Conservation (phyloP, 2,888 invertebrate species). For the Toxonevra muliebris region DNA sequence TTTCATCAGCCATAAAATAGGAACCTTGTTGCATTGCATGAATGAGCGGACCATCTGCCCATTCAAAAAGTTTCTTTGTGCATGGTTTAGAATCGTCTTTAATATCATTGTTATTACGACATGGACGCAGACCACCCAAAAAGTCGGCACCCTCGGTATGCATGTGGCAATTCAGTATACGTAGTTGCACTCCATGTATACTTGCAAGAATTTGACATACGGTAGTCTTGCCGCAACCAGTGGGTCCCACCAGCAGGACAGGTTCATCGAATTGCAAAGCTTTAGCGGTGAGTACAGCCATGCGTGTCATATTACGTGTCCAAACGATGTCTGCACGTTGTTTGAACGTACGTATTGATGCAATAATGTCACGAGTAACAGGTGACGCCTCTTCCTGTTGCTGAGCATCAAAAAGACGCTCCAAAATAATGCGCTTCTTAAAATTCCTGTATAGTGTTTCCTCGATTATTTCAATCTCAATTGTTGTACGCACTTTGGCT, state of each 20-base stretch:
- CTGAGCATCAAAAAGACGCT: conserved; percentile 76
- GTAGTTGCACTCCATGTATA: conserved; percentile 72
- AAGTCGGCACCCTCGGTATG: conserved; percentile 99
- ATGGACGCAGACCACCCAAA: conserved; percentile 93
- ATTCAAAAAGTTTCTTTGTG: conserved; percentile 82
- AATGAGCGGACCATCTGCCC: conserved; percentile 97
- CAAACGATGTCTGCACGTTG: conserved; percentile 83
- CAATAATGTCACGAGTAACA: conserved; percentile 78
- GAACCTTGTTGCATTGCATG: conserved; percentile 88
- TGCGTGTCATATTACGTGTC: conserved; percentile 89
- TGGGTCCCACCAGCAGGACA: conserved; percentile 94
- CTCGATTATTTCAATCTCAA: conserved; percentile 84
- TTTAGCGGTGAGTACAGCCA: conserved; percentile 81
- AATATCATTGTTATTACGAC: conserved; percentile 67
- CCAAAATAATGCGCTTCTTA: conserved; percentile 76
- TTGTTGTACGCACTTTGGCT: conserved; percentile 85
- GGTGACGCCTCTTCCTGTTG: conserved; percentile 68
- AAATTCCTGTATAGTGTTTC: conserved; percentile 82
- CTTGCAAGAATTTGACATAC: conserved; percentile 89
- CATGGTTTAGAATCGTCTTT: conserved; percentile 41
- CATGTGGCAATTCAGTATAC: conserved; percentile 96
- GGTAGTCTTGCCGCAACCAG: conserved; percentile 98
- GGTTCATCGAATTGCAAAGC: conserved; percentile 93
- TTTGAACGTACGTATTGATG: conserved; percentile 70
- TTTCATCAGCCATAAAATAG: conserved; percentile 96